These are phyloP conservation scores for Griposia aprilina DNA, from an alignment of 2,888 invertebrate species.

Conservation along the genomic window DNA sequence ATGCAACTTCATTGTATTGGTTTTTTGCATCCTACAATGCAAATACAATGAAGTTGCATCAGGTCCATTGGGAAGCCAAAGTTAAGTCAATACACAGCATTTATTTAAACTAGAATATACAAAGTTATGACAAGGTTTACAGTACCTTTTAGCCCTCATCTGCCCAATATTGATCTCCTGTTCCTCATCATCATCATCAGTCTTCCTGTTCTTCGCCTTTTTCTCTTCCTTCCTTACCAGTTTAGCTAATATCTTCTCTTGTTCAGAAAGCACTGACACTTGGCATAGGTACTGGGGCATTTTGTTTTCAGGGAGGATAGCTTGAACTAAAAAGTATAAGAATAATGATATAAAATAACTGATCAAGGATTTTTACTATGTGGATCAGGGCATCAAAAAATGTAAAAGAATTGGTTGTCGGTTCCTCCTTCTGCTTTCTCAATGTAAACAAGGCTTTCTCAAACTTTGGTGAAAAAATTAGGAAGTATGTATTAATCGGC, in stretches of 20 bases:
- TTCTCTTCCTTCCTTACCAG: constrained; percentile 96
- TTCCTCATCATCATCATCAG: constrained; percentile 87
- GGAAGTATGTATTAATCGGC: neutral
- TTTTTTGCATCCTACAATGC: neutral
- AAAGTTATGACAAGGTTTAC: neutral
- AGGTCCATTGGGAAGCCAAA: no score
- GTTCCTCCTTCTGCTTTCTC: no score
- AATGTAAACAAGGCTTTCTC: neutral
- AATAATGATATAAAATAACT: neutral
- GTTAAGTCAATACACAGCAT: neutral
- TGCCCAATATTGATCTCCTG: constrained; percentile 89
- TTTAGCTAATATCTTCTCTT: constrained; percentile 94
- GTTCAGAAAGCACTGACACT: constrained; percentile 95
- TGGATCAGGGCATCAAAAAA: neutral
- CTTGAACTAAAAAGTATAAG: constrained; percentile 73
- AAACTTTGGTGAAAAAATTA: neutral
- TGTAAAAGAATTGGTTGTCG: neutral
- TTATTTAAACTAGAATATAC: neutral
- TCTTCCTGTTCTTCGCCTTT: constrained; percentile 90
- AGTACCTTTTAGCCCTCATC: constrained; percentile 89
- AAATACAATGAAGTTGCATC: neutral
- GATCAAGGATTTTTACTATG: no score
- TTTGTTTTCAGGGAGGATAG: constrained; percentile 84
- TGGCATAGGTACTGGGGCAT: constrained; percentile 94
- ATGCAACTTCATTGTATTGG: no score